These are phyloP conservation scores for Temnothorax ravouxi DNA, from an alignment of 2,888 invertebrate genomes.

Conservation along the genomic window DNA sequence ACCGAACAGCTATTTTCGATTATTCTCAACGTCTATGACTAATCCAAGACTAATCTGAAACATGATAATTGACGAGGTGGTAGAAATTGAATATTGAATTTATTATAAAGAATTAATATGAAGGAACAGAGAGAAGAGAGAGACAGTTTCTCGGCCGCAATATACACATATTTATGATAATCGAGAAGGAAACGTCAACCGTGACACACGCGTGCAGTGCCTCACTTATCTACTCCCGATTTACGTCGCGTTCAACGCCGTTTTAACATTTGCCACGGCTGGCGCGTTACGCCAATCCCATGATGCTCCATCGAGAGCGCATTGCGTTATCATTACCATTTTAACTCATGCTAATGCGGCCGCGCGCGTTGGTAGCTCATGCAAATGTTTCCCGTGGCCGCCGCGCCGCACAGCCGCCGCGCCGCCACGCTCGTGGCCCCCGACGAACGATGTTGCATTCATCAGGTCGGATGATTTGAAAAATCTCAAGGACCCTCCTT, in stretches of 20 bases:
- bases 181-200: not conserved
- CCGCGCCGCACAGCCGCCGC: conserved; percentile 43
- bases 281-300: conserved; percentile 30
- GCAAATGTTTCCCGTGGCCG: conserved; percentile 72
- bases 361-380: conserved; percentile 71
- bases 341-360: conserved; percentile 72
- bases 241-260: conserved; percentile 4
- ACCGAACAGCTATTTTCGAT: too few species aligned
- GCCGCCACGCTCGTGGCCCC: conserved; percentile 69
- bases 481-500: conserved; percentile 78
- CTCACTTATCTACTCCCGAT: conserved; percentile 14
- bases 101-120: too few species aligned
- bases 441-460: conserved; percentile 76
- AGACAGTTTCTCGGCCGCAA: not conserved
- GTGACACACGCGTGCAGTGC: not conserved
- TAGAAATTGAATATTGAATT: too few species aligned
- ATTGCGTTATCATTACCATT: conserved; percentile 76
- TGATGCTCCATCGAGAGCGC: conserved; percentile 64
- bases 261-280: conserved; percentile 56
- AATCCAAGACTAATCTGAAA: too few species aligned
- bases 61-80: too few species aligned
- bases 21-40: too few species aligned
- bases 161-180: not conserved
- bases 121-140: too few species aligned
- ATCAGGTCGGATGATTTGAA: conserved; percentile 77